phyloP scores from a whole-genome alignment of 2,113 vertebrate species.

The Lanius collurio region DNA sequence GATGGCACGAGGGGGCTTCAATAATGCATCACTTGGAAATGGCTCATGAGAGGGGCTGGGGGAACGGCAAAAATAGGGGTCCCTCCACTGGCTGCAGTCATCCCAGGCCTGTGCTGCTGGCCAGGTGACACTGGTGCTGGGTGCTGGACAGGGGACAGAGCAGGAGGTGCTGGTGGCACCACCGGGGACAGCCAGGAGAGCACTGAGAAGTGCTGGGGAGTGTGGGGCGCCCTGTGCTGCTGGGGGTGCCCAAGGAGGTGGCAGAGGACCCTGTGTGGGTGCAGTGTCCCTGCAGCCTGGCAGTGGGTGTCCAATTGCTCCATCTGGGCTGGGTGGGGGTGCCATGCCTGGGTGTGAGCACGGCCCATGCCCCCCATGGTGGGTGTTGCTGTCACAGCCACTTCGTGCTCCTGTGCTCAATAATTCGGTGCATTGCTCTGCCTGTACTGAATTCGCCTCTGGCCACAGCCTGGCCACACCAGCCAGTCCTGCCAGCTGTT shows the following conservation, averaged over 20 bases:
- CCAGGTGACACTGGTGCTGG: background rate
- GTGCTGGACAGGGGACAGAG: background rate
- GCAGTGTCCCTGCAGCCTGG: background rate
- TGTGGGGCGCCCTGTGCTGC: background rate
- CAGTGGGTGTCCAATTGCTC: background rate
- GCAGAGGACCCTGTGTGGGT: background rate
- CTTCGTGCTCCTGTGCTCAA: background rate
- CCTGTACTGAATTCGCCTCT: background rate
- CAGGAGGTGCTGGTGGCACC: background rate
- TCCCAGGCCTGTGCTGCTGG: background rate
- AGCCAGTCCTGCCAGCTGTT: background rate
- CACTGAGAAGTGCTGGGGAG: background rate
- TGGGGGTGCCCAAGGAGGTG: background rate
- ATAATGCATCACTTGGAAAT: background rate
- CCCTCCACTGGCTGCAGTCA: rapidly evolving
- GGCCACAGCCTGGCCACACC: background rate
- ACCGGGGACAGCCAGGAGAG: rapidly evolving
- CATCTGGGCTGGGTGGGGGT: background rate
- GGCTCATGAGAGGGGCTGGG: background rate
- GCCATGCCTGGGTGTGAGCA: rapidly evolving
- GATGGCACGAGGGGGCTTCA: background rate
- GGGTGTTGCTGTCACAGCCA: background rate
- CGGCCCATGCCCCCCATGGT: rapidly evolving
- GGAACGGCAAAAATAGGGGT: rapidly evolving
- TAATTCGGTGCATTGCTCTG: background rate